A percentile compares a stretch with the other conserved stretches of the same genome.
Evolutionary conservation across 2,797 vertebrate genomes (phyloP).

Genomic region (Natrix natrix): DNA sequence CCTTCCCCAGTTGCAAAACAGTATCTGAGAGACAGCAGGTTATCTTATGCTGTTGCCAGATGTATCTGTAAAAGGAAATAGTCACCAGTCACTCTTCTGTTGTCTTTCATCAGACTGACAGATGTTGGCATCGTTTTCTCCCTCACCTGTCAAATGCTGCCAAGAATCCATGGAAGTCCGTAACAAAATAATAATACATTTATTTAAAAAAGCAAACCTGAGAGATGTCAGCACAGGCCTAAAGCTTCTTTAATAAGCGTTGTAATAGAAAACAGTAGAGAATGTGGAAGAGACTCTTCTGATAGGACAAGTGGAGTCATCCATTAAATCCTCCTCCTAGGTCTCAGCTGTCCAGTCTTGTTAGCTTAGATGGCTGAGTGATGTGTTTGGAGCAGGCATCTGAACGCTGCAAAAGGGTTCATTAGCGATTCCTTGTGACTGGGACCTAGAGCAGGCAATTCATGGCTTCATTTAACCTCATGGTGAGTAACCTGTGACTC

Average conservation of each 20-base stretch:
- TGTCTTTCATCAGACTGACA: neutral
- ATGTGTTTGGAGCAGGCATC: constrained; percentile 8
- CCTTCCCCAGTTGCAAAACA: neutral
- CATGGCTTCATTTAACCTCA: neutral
- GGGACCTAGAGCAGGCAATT: neutral
- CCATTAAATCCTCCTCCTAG: constrained; percentile 7
- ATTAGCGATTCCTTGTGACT: neutral
- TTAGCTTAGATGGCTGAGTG: neutral
- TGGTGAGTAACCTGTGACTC: neutral
- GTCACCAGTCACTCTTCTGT: neutral
- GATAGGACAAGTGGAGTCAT: constrained; percentile 18
- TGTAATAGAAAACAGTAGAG: neutral
- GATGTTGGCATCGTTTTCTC: neutral
- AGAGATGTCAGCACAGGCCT: neutral
- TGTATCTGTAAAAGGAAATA: neutral
- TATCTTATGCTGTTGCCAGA: neutral
- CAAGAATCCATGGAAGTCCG: neutral
- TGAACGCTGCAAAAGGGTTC: neutral
- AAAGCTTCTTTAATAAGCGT: constrained; percentile 1
- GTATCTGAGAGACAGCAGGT: neutral
- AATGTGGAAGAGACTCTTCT: neutral
- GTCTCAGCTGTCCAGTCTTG: constrained; percentile 18
- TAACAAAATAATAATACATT: neutral
- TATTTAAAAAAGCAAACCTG: neutral
- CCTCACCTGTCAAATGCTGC: neutral